phyloP scores from a whole-genome alignment of 1,140 invertebrate species.

The Zaprionus nigranus region DNA sequence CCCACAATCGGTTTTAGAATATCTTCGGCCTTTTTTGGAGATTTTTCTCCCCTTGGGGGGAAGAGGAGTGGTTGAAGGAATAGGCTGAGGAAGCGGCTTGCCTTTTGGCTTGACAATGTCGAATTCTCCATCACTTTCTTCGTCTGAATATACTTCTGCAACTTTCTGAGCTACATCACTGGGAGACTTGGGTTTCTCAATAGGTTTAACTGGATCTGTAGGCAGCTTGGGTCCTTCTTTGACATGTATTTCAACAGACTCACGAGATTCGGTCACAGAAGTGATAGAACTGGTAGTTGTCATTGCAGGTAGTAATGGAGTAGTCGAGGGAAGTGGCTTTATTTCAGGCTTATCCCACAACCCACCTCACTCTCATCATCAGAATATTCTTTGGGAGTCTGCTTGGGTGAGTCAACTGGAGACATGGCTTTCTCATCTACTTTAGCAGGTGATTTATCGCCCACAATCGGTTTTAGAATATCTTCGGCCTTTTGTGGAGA shows the following conservation, averaged over 20 bases:
- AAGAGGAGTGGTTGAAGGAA: background rate
- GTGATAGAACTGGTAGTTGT: background rate
- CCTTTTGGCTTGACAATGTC: background rate
- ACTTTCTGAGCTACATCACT: too few species aligned
- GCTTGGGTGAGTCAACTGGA: background rate
- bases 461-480: background rate
- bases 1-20: background rate
- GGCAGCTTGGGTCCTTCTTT: background rate
- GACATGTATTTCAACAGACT: background rate
- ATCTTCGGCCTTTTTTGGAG: background rate
- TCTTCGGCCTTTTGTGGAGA: background rate
- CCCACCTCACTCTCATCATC: background rate
- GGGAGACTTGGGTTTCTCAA: too few species aligned
- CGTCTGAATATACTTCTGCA: background rate
- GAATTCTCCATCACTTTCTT: conserved; percentile 18
- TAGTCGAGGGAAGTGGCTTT: background rate
- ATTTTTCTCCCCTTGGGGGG: background rate
- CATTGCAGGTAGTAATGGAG: background rate
- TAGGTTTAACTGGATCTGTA: background rate
- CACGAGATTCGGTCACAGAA: background rate
- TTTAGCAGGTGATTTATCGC: background rate
- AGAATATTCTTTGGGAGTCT: too few species aligned
- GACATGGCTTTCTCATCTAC: conserved; percentile 17
- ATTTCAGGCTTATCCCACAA: background rate
- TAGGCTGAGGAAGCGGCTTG: background rate